Percentiles rank a stretch among this genome's conserved stretches.
Evolutionary conservation across 2,888 invertebrate species (phyloP).

Genomic region (Scaeva pyrastri): DNA sequence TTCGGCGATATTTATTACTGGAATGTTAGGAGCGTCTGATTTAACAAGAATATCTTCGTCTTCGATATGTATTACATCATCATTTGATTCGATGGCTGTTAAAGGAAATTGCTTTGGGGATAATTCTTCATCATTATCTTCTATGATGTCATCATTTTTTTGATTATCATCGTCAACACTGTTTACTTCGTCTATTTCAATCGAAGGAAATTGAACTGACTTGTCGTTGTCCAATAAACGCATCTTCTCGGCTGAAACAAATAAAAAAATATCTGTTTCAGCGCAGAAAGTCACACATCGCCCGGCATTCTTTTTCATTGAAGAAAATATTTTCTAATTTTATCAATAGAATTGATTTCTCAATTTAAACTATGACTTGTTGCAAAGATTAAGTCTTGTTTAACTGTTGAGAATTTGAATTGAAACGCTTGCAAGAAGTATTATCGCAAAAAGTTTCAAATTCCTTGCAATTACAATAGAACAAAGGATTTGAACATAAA

Average conservation of each 20-base stretch:
- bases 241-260: slow-evolving; percentile 17
- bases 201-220: background rate
- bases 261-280: slow-evolving; percentile 36
- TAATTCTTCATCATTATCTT: background rate
- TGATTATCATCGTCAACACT: background rate
- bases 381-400: too few species aligned
- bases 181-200: background rate
- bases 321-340: background rate
- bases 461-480: too few species aligned
- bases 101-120: background rate
- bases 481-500: too few species aligned
- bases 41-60: background rate
- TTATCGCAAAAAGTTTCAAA: too few species aligned
- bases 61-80: background rate
- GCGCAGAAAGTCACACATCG: slow-evolving; percentile 27
- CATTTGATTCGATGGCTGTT: background rate
- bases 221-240: background rate
- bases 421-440: too few species aligned
- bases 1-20: background rate
- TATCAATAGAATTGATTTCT: background rate
- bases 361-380: too few species aligned
- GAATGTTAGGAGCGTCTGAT: background rate
- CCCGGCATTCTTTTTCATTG: background rate
- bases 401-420: too few species aligned
- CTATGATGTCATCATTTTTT: background rate